Evolutionary conservation across 2,888 invertebrate genomes (phyloP), one percentile per base, ranked within the genome.

Genomic region (Euproctis similis): DNA sequence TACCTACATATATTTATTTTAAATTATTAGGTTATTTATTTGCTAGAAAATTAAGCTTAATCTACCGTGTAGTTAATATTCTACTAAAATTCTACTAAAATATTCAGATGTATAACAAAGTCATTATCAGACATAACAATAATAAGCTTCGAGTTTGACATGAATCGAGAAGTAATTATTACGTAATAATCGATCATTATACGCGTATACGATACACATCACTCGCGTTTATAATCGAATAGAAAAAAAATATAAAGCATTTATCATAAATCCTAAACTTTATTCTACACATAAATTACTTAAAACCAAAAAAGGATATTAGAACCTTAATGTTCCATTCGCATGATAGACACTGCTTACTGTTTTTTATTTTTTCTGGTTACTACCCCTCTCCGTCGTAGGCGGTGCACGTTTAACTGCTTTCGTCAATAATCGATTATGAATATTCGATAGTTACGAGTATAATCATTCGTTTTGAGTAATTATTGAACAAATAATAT

Each of bases 251-350:
- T n/a, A n/a, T n/a, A n/a, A n/a, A n/a, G 61, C 66, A 70, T 73
- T 73, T 72, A 69, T 68, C 68, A 67, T 62, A 63, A 69, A 63
- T 50, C 50, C 36, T 37, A 54, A 64, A 64, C 45, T 66, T 68
- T n/a, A n/a, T 65, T 63, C 69, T 64, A 61, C 48, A 58, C 68
- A 60, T 74, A 81, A 77, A 80, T 81, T 78, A 77, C 77, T 77
- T 77, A 75, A 82, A 84, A 84, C 77, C 80, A 77, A 80, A 80
- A n/a, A 78, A 70, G 76, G 69, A 71, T 75, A 78, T 77, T 74
- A 73, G 59, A 49, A 43, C 39, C 53, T 73, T 84, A 84, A 84
- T 82, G 81, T 63, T 51, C 59, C 68, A 73, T 81, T 84, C 65
- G 84, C 84, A 84, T 84, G 82, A 68, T 66, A 48, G 45, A 53